Evolutionary conservation across 2,888 invertebrate genomes (phyloP).

Genomic region (Isoperla grammatica): DNA sequence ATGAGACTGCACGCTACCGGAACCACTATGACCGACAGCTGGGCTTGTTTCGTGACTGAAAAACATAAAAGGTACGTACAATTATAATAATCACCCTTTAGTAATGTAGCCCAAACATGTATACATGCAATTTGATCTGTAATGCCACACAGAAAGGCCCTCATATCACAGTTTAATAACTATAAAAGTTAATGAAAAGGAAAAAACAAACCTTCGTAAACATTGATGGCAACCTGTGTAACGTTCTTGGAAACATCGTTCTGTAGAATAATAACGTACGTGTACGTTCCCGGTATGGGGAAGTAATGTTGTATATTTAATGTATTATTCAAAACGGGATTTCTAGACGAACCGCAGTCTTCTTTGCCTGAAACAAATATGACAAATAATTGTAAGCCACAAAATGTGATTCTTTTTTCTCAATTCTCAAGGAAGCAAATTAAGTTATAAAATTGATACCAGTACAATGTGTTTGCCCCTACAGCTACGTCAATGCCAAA

Average conservation of each 20-base stretch:
- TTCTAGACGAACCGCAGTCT: constrained; percentile 40
- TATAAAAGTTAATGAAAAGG: too few relatives aligned
- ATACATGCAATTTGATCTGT: too few relatives aligned
- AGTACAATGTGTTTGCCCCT: too few relatives aligned
- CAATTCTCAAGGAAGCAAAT: too few relatives aligned
- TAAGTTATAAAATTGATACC: too few relatives aligned
- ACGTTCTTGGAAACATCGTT: constrained; percentile 69
- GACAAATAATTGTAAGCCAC: too few relatives aligned
- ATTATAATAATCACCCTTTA: too few relatives aligned
- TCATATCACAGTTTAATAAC: too few relatives aligned
- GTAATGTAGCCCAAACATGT: too few relatives aligned
- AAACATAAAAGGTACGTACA: constrained; percentile 11
- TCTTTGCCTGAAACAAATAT: constrained; percentile 44
- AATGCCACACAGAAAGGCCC: too few relatives aligned
- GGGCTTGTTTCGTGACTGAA: constrained; percentile 70
- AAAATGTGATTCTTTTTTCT: too few relatives aligned
- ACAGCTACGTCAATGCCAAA: too few relatives aligned
- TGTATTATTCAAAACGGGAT: constrained; percentile 49
- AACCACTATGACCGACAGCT: constrained; percentile 81
- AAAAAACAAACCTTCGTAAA: constrained; percentile 68
- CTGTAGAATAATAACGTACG: constrained; percentile 69
- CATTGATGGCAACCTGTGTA: constrained; percentile 67
- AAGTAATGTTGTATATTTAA: constrained; percentile 58
- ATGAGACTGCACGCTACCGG: constrained; percentile 76
- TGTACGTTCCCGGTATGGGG: constrained; percentile 61